Conservation (phyloP, 2,888 invertebrate species). For the Stegana nigrithorax region DNA sequence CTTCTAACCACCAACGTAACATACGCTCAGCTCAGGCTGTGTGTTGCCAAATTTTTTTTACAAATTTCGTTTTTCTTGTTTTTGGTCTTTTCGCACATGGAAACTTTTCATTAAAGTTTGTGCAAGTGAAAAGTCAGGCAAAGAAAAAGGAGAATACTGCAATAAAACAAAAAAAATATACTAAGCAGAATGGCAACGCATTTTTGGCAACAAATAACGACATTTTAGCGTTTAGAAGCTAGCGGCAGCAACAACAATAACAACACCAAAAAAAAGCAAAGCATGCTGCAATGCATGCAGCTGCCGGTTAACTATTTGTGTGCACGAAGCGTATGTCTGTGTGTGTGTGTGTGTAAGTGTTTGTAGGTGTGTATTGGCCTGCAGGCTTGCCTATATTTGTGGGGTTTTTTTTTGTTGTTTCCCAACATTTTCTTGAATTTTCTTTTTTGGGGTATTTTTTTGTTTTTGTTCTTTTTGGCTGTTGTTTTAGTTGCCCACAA, state of each 20-base stretch:
- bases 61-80: neutral
- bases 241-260: constrained; percentile 14
- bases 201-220: constrained; percentile 44
- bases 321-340: constrained; percentile 23
- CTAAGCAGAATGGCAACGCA: no score
- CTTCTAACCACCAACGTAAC: no score
- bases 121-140: constrained; percentile 28
- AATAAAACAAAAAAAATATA: constrained; percentile 32
- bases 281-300: constrained; percentile 9
- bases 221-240: constrained; percentile 45
- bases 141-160: constrained; percentile 9
- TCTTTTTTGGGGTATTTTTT: constrained; percentile 35
- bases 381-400: neutral
- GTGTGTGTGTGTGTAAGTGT: constrained; percentile 9
- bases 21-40: no score
- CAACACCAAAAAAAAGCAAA: constrained; percentile 16
- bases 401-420: neutral
- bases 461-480: constrained; percentile 21
- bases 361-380: neutral
- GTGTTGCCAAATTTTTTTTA: no score
- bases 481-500: constrained; percentile 39
- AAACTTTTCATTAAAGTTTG: constrained; percentile 62
- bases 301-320: constrained; percentile 45
- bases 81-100: constrained; percentile 46
- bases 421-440: no score